A percentile compares a stretch with the other conserved stretches of the same genome.
These are phyloP conservation scores for Eristalinus sepulchralis DNA, from an alignment of 2,888 invertebrate species.

Conservation along the genomic window DNA sequence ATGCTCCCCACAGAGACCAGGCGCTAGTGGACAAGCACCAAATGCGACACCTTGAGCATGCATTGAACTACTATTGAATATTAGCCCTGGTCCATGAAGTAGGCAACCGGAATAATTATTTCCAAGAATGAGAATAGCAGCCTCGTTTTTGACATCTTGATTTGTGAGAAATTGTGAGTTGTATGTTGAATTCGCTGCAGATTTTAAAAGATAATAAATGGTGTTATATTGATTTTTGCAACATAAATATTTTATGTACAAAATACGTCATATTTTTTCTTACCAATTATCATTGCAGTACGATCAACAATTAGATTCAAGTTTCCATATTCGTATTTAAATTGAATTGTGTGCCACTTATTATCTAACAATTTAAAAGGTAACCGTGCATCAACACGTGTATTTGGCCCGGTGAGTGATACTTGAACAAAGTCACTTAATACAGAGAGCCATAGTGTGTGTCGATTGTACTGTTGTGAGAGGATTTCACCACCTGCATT, in stretches of 20 bases:
- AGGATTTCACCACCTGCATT: conserved; percentile 86
- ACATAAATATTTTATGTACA: too few species aligned
- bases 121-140: conserved; percentile 89
- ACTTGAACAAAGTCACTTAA: conserved; percentile 84
- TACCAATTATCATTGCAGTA: conserved; percentile 79
- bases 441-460: conserved; percentile 84
- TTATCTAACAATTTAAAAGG: conserved; percentile 88
- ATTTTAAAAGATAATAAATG: neutral
- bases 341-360: conserved; percentile 86
- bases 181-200: conserved; percentile 87
- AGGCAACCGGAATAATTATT: conserved; percentile 92
- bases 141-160: conserved; percentile 87
- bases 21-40: conserved; percentile 88
- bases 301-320: conserved; percentile 80
- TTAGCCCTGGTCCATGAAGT: conserved; percentile 92
- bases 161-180: conserved; percentile 88
- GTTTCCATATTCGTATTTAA: conserved; percentile 80
- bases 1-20: conserved; percentile 85
- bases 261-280: conserved; percentile 10
- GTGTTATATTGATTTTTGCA: neutral
- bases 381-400: conserved; percentile 85
- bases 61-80: conserved; percentile 86
- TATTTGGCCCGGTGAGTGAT: conserved; percentile 83
- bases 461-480: conserved; percentile 86
- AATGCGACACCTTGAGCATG: conserved; percentile 87